Evolutionary conservation across 2,888 invertebrate genomes (phyloP), one percentile per base, ranked within the genome.

Genomic region (Cyaniris semiargus): DNA sequence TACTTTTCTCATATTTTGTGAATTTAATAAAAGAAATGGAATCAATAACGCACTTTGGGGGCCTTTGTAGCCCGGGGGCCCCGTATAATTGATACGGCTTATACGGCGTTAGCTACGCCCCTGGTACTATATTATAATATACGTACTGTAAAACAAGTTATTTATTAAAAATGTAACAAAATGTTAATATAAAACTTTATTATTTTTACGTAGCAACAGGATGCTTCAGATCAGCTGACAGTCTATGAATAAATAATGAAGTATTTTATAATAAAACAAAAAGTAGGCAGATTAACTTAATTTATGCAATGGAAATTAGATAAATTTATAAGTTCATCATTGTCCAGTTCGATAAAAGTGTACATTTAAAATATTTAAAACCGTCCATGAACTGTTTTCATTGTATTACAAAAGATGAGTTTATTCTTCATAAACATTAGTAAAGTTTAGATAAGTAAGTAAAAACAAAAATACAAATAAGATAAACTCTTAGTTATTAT

Each of bases 221-320:
- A 27, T 66, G 31, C 66, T 15, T 66, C 6, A 60, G 27, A 27
- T 5, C 0, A 1, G 13, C 3, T 60, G 3, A 60, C 23, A 27
- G 2, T 31, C 66, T 66, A 31, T 66, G 66, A 66, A 66, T 66
- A 66, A 66, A 15, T 15, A 66, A 66, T 27, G 6, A 66, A 31
- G 6, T 66, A 66, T 66, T 66, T 66, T 66, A 27, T 5, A 27
- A 66, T 66, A 66, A 31, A 15, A 66, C 23, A 13, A 58, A 27
- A 27, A 66, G 66, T 66, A 66, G 66, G 66, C 27, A 66, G 6
- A 75, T 75, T n/a, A 13, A 58, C 23, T 77, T 75, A 70, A 76
- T 56, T 76, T 0, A 0, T 38, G 76, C 80, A 85, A 81, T 78
- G 88, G 78, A 79, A 70, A 83, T 83, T 31, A 3, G 53, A 56